Evolutionary conservation across 2,888 invertebrate genomes (phyloP).

Genomic region (Geophilus truncorum): DNA sequence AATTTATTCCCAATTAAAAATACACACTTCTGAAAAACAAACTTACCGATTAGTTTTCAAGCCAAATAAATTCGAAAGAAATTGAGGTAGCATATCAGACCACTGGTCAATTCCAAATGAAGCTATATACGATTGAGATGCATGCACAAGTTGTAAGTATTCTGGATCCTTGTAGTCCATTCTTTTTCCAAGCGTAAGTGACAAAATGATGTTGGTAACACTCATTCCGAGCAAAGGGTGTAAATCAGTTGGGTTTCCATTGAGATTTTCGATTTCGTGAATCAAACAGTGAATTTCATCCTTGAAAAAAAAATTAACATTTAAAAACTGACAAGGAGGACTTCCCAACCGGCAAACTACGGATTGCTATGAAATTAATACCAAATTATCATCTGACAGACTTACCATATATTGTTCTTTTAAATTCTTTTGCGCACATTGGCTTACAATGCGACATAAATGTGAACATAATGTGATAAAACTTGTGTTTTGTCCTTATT

Average conservation of each 20-base stretch:
- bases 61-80: background rate
- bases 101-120: background rate
- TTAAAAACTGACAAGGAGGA: background rate
- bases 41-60: background rate
- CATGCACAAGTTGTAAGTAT: background rate
- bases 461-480: no score
- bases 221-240: background rate
- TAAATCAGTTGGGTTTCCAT: background rate
- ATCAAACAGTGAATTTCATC: background rate
- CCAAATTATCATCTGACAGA: no score
- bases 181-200: background rate
- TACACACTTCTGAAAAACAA: no score
- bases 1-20: no score
- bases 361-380: no score
- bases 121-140: background rate
- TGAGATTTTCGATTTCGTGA: background rate
- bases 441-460: no score
- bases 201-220: background rate
- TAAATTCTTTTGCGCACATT: no score
- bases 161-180: background rate
- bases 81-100: background rate
- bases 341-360: no score
- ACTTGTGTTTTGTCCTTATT: no score
- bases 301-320: background rate
- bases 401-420: no score